phyloP scores from a whole-genome alignment of 2,888 invertebrate genomes.

The Hypomecis atomaria region DNA sequence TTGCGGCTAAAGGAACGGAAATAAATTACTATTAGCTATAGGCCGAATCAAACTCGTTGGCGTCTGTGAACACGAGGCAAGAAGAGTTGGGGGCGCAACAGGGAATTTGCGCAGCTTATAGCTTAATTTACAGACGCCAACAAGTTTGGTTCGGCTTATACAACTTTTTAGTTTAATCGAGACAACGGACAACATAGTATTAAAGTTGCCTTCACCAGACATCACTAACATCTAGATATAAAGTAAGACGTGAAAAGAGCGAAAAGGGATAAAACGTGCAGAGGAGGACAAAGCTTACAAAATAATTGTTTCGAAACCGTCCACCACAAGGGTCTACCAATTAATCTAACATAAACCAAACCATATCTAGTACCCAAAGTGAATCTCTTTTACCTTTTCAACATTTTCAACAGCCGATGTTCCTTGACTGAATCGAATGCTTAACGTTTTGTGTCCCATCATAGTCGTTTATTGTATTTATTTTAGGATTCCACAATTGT shows the following conservation, averaged over 20 bases:
- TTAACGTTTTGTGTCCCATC: no score
- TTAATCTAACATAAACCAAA: conserved; percentile 8
- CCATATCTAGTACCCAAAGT: conserved; percentile 2
- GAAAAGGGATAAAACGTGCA: conserved; percentile 36
- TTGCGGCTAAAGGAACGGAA: conserved; percentile 14
- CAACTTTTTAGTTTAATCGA: conserved; percentile 16
- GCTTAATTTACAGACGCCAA: no score
- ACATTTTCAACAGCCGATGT: not conserved
- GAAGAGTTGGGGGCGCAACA: no score
- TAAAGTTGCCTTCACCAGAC: conserved; percentile 49
- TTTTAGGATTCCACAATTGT: no score
- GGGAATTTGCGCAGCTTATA: no score
- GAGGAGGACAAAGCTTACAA: conserved; percentile 28
- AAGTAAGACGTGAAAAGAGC: conserved; percentile 21
- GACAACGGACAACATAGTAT: conserved; percentile 36
- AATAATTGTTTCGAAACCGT: conserved; percentile 9
- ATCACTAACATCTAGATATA: conserved; percentile 37
- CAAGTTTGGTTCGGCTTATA: not conserved
- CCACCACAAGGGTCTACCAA: conserved; percentile 15
- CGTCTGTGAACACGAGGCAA: no score
- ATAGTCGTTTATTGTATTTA: no score
- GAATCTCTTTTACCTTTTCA: conserved; percentile 11
- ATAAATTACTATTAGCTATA: conserved; percentile 13
- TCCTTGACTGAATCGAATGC: not conserved
- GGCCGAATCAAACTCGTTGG: no score